Evolutionary conservation across 1,140 invertebrate genomes (phyloP).

Genomic region (Nixonia krombeini): DNA sequence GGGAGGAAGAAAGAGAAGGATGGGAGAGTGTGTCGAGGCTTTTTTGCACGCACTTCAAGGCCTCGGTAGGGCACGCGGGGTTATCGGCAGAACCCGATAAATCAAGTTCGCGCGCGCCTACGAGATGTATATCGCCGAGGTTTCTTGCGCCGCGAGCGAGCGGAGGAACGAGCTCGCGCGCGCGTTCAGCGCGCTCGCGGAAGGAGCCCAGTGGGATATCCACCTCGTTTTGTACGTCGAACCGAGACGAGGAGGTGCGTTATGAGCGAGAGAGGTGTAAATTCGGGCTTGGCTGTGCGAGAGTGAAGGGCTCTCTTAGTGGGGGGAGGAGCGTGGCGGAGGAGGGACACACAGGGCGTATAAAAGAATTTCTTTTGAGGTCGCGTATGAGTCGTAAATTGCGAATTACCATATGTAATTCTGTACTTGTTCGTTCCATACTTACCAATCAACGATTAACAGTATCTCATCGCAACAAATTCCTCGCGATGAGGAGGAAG

Average conservation of each 20-base stretch:
- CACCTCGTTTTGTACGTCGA: conserved; percentile 18
- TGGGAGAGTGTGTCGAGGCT: conserved; percentile 35
- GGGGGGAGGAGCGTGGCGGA: background rate
- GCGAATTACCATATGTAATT: conserved; percentile 37
- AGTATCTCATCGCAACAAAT: conserved; percentile 38
- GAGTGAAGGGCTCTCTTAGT: background rate
- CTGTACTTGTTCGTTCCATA: conserved; percentile 21
- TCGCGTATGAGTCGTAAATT: conserved; percentile 42
- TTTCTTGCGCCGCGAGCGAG: conserved; percentile 29
- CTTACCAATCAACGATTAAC: conserved; percentile 42
- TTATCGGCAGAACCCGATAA: conserved; percentile 58
- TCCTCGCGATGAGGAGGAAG: conserved; percentile 34
- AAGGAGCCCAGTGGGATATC: conserved; percentile 32
- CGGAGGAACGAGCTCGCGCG: background rate
- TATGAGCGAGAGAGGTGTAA: conserved; percentile 7
- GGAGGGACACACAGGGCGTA: background rate
- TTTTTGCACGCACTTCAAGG: conserved; percentile 41
- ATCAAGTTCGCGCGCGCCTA: conserved; percentile 60
- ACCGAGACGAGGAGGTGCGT: conserved; percentile 7
- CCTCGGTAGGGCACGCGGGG: conserved; percentile 33
- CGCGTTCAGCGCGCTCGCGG: conserved; percentile 22
- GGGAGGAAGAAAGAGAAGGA: conserved; percentile 6
- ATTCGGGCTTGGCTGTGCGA: conserved; percentile 1
- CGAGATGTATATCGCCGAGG: conserved; percentile 56
- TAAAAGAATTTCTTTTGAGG: conserved; percentile 22